Evolutionary conservation across 2,113 vertebrate species (phyloP), one percentile per base, ranked within the genome.

Genomic region (Gallinago undulata): DNA sequence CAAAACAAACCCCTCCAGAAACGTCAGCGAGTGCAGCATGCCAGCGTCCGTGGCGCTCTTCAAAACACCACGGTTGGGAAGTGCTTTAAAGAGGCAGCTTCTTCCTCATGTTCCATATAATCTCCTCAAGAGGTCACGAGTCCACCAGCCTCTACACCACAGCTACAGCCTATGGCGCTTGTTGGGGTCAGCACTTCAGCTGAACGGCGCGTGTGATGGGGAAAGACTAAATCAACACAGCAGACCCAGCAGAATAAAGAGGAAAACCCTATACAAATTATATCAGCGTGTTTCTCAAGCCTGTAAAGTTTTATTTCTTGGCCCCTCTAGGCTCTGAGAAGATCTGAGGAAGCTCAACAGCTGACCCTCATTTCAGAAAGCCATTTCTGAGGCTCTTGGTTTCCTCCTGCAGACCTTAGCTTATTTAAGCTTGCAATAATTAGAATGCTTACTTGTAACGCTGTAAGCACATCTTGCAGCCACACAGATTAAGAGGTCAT

Each of bases 1-100:
- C 24, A 5, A 74, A 70, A 84, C 13, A 94, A 73, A 89, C 3
- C 81, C 78, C 45, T 10, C 43, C 72, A 15, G 51, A 66, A 23
- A 10, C 0, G 7, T 13, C 0, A 3, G n/a, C 1, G 3, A 59
- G 35, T 0, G 45, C 7, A 1, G 10, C 28, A 1, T 0, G 0
- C 0, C 3, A 22, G 64, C 48, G 6, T 10, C 45, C 31, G 3
- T 3, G 7, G 41, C 5, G 4, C 59, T n/a, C 43, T 23, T 25
- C 19, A 19, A 41, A 10, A 17, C 1, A 8, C 27, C 4, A 0
- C 3, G 35, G 2, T 60, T 60, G 63, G 39, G 45, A 50, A 59
- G 48, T 1, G 1, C 18, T 64, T 45, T 50, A 25, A 56, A 75
- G 39, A 63, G 24, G 33, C 63, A 53, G n/a, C 56, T 80, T 13